Evolutionary conservation across 2,888 invertebrate genomes (phyloP).

Genomic region (Homarus gammarus): DNA sequence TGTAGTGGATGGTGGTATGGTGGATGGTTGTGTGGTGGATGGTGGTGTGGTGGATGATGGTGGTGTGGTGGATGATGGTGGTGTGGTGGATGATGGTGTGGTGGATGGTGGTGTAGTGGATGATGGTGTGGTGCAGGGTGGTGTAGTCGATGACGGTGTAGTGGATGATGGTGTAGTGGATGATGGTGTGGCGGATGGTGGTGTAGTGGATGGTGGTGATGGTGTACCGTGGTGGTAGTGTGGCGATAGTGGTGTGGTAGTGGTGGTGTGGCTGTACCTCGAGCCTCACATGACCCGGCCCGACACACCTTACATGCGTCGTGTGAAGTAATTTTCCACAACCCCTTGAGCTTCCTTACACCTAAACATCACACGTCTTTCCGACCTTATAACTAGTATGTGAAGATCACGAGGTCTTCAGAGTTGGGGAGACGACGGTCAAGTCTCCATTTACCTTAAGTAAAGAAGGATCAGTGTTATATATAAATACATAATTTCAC

Average conservation of each 20-base stretch:
- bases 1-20: no score
- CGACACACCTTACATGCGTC: not conserved
- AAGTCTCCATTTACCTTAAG: not conserved
- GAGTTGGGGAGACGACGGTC: not conserved
- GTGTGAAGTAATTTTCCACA: conserved; percentile 11
- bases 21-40: no score
- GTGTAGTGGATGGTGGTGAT: no score
- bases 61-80: no score
- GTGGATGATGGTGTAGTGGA: no score
- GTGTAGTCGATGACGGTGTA: conserved; percentile 37
- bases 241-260: not conserved
- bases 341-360: conserved; percentile 50
- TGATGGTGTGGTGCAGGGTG: conserved; percentile 22
- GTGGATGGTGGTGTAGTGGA: not conserved
- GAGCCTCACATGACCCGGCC: conserved; percentile 36
- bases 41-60: no score
- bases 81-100: not conserved
- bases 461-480: not conserved
- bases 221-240: no score
- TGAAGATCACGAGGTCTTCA: conserved; percentile 17
- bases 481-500: not conserved
- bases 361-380: conserved; percentile 38
- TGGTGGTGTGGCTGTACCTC: not conserved
- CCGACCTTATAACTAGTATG: not conserved
- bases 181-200: no score